Conservation (phyloP, 1,140 invertebrate genomes). For the Drosophila ficusphila region DNA sequence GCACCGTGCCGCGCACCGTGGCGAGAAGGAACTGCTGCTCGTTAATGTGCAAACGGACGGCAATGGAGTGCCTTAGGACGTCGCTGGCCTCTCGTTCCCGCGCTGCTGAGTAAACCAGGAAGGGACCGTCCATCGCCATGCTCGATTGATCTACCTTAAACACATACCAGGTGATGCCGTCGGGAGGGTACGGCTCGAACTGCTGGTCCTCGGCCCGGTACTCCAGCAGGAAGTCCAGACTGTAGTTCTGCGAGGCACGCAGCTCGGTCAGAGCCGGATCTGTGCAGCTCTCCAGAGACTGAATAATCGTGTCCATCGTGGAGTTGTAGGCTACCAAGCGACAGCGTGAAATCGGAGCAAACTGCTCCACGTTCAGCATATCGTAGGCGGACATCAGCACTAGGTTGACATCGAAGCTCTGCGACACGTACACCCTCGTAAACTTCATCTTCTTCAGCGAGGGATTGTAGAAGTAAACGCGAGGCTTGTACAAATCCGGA, state of each 20-base stretch:
- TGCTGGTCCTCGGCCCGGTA: constrained; percentile 87
- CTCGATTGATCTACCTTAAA: constrained; percentile 87
- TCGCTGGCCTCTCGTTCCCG: constrained; percentile 85
- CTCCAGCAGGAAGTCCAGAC: constrained; percentile 88
- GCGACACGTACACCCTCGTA: constrained; percentile 86
- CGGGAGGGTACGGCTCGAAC: constrained; percentile 88
- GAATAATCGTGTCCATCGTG: constrained; percentile 88
- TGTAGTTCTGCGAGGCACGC: constrained; percentile 50
- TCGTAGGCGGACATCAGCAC: constrained; percentile 87
- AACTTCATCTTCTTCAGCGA: constrained; percentile 85
- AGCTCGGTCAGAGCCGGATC: constrained; percentile 85
- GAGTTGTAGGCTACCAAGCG: constrained; percentile 91
- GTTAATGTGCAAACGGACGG: constrained; percentile 69
- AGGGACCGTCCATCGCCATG: constrained; percentile 87
- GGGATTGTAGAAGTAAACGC: constrained; percentile 88
- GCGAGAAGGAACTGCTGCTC: constrained; percentile 72
- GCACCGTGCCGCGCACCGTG: constrained; percentile 74
- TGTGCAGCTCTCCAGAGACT: constrained; percentile 88
- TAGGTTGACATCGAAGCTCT: constrained; percentile 86
- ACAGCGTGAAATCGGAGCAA: constrained; percentile 88
- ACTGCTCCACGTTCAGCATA: constrained; percentile 86
- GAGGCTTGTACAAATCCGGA: constrained; percentile 87
- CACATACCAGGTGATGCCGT: constrained; percentile 88
- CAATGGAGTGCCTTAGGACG: constrained; percentile 87
- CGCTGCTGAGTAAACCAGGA: constrained; percentile 86